A percentile compares a stretch with the other conserved stretches of the same genome.
These are phyloP conservation scores for Nansenia antarctica DNA, from an alignment of 2,113 vertebrate species.

Conservation along the genomic window DNA sequence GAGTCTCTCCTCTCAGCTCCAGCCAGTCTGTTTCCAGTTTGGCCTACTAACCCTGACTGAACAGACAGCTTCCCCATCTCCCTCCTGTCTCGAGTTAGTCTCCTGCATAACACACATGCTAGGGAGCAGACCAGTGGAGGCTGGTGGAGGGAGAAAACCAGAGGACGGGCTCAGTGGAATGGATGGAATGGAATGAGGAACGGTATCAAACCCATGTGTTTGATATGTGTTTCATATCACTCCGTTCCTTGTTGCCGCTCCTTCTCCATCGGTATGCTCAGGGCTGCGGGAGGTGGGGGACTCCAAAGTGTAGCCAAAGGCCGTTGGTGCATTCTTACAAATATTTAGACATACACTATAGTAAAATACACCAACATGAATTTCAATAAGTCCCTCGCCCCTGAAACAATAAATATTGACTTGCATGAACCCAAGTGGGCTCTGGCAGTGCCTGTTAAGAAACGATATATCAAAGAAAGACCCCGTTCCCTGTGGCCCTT, in stretches of 20 bases:
- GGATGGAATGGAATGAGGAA: too few species aligned
- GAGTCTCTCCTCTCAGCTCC: not conserved
- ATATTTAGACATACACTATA: not conserved
- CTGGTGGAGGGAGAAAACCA: too few species aligned
- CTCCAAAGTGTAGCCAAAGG: conserved; percentile 1
- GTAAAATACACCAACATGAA: not conserved
- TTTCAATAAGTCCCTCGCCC: not conserved
- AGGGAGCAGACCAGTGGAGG: not conserved
- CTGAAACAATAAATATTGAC: conserved; percentile 9
- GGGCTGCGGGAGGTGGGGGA: not conserved
- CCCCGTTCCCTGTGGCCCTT: not conserved
- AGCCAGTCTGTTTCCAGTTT: not conserved
- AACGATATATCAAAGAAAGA: not conserved
- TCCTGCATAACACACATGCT: conserved; percentile 1
- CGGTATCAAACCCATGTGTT: too few species aligned
- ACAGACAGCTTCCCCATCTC: not conserved
- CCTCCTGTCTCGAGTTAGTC: not conserved
- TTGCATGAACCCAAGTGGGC: not conserved
- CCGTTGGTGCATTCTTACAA: not conserved
- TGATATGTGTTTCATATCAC: too few species aligned
- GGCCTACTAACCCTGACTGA: not conserved
- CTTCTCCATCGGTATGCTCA: not conserved
- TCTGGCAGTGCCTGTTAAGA: too few species aligned
- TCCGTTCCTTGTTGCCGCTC: too few species aligned
- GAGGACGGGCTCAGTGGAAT: too few species aligned